A percentile compares a stretch with the other conserved stretches of the same genome.
Conservation (phyloP, 1,140 invertebrate genomes). For the Aphaenogaster ashmeadi region DNA sequence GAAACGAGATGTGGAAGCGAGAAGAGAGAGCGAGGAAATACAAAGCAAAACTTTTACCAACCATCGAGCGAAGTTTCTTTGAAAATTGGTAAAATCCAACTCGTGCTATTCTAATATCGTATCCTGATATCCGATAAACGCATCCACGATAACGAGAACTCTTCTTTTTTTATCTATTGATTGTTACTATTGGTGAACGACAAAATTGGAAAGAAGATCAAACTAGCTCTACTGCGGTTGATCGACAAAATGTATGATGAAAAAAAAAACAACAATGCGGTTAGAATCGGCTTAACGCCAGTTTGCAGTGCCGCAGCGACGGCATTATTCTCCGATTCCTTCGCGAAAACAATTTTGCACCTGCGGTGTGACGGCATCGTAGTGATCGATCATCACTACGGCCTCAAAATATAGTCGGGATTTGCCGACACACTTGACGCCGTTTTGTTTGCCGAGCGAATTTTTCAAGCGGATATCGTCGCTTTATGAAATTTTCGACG, state of each 20-base stretch:
- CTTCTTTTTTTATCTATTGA: slow-evolving; percentile 17
- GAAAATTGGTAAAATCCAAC: slow-evolving; percentile 35
- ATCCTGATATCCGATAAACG: neutral
- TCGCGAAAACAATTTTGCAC: slow-evolving; percentile 55
- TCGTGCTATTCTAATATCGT: slow-evolving; percentile 1
- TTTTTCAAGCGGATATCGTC: slow-evolving; percentile 29
- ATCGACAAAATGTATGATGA: slow-evolving; percentile 40
- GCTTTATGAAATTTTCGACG: neutral
- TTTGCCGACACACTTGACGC: slow-evolving; percentile 27
- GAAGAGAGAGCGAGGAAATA: slow-evolving; percentile 5
- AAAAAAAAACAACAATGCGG: slow-evolving; percentile 52
- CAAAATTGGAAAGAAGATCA: slow-evolving; percentile 54
- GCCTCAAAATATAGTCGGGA: slow-evolving; percentile 41
- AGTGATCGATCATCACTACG: slow-evolving; percentile 50
- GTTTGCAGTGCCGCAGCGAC: slow-evolving; percentile 5
- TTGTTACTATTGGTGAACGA: neutral
- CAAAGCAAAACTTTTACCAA: neutral
- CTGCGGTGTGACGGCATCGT: slow-evolving; percentile 27
- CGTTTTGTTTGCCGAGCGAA: slow-evolving; percentile 13
- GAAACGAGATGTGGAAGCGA: neutral
- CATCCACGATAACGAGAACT: neutral
- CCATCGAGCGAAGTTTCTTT: slow-evolving; percentile 21
- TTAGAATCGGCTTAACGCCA: slow-evolving; percentile 56
- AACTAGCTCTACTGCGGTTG: slow-evolving; percentile 32
- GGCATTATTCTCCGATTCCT: slow-evolving; percentile 46